Conservation (phyloP, 2,113 vertebrate genomes). For the Thymallus thymallus region DNA sequence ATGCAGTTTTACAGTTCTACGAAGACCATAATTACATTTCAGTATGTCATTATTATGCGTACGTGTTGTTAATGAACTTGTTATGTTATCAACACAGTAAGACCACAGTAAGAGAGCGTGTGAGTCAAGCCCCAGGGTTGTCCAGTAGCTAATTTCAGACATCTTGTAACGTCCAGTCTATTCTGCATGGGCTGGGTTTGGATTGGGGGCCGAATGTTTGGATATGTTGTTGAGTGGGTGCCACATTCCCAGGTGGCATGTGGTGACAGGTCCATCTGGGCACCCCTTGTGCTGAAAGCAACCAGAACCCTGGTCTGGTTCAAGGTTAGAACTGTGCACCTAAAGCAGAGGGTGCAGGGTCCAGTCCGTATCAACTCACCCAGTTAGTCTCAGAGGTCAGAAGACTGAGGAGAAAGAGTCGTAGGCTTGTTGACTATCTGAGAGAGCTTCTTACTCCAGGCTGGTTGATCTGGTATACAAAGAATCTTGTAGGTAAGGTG, state of each 20-base stretch:
- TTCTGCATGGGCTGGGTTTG: constrained; percentile 27
- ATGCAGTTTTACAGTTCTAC: background rate
- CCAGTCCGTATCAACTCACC: constrained; percentile 28
- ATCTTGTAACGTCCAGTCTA: constrained; percentile 29
- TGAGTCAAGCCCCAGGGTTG: constrained; percentile 1
- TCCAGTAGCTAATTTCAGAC: constrained; percentile 32
- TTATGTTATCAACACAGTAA: background rate
- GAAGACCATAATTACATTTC: background rate
- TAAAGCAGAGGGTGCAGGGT: background rate
- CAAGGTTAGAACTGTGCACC: constrained; percentile 57
- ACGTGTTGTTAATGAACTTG: background rate
- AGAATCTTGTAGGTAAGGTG: constrained; percentile 38
- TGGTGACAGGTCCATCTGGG: constrained; percentile 70
- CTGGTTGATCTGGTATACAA: constrained; percentile 12
- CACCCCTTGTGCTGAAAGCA: constrained; percentile 59
- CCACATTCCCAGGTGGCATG: constrained; percentile 75
- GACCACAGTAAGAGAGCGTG: background rate
- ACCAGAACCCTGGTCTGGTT: constrained; percentile 51
- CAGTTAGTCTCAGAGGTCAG: constrained; percentile 30
- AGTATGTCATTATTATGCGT: no score
- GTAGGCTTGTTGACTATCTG: constrained; percentile 11
- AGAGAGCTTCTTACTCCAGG: background rate
- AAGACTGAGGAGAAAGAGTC: background rate
- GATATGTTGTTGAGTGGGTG: constrained; percentile 70
- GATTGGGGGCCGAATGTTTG: constrained; percentile 38